These are phyloP conservation scores for Pollimyrus isidori DNA, from an alignment of 2,113 vertebrate genomes.

Conservation along the genomic window DNA sequence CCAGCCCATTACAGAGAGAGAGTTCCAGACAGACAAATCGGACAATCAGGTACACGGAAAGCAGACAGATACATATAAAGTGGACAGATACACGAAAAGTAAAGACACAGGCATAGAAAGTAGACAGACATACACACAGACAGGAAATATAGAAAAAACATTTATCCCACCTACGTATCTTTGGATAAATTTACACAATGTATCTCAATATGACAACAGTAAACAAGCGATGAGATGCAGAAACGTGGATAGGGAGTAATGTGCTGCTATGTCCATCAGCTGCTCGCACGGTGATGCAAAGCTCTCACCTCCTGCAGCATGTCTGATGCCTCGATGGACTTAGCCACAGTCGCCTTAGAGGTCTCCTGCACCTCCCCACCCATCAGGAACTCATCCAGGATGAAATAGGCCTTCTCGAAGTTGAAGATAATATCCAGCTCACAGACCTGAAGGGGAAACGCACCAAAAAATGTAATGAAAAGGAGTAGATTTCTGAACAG, in stretches of 20 bases:
- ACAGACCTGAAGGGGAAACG: conserved; percentile 69
- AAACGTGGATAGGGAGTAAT: not conserved
- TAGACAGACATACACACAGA: not conserved
- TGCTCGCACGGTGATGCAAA: not conserved
- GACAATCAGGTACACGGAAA: not conserved
- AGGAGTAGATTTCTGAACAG: not conserved
- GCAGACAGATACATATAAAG: not conserved
- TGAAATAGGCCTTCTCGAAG: conserved; percentile 98
- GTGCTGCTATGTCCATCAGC: not conserved
- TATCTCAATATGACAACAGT: not conserved
- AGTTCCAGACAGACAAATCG: not conserved
- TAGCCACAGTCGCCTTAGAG: conserved; percentile 80
- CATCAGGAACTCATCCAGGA: conserved; percentile 95
- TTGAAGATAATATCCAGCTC: conserved; percentile 98
- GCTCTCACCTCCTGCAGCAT: conserved; percentile 92
- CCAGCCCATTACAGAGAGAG: not conserved
- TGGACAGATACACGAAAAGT: not conserved
- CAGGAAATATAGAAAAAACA: not conserved
- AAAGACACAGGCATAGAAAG: not conserved
- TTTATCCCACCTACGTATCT: not conserved
- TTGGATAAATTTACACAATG: too few relatives aligned
- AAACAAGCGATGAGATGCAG: not conserved
- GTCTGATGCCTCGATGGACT: conserved; percentile 85
- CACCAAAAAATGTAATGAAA: not conserved
- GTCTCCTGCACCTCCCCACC: conserved; percentile 95